Evolutionary conservation across 2,888 invertebrate species (phyloP).

Genomic region (Pandemis corylana): DNA sequence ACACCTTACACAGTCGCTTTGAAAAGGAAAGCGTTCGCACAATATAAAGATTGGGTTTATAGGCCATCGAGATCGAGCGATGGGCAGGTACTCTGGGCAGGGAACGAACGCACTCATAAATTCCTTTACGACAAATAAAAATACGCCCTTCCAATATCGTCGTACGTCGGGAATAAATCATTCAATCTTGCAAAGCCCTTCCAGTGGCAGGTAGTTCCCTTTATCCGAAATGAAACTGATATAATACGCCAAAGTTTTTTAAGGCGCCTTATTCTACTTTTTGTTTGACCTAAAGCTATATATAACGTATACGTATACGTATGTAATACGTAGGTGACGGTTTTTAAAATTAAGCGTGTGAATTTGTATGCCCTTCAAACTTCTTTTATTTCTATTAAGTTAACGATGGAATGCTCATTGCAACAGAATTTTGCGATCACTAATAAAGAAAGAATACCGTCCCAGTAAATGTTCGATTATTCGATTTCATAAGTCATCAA

Average conservation of each 20-base stretch:
- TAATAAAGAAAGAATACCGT: too few species aligned
- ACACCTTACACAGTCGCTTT: conserved; percentile 59
- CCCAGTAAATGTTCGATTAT: too few species aligned
- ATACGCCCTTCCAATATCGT: conserved; percentile 63
- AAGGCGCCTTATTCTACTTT: conserved; percentile 18
- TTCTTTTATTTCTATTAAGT: background rate
- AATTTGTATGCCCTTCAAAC: background rate
- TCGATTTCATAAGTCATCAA: background rate
- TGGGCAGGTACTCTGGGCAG: conserved; percentile 31
- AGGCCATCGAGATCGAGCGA: conserved; percentile 53
- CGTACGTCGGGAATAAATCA: conserved; percentile 69
- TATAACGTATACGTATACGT: background rate
- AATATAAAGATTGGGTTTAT: conserved; percentile 78
- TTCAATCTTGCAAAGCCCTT: conserved; percentile 62
- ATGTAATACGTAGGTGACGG: background rate
- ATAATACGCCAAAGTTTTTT: conserved; percentile 29
- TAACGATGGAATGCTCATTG: background rate
- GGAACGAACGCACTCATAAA: conserved; percentile 65
- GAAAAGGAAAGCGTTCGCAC: conserved; percentile 69
- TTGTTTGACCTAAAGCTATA: conserved; percentile 9
- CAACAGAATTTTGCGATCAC: background rate
- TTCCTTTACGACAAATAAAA: conserved; percentile 80
- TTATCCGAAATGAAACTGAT: conserved; percentile 39
- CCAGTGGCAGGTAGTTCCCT: conserved; percentile 52
- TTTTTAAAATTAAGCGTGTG: background rate